Conservation (phyloP, 2,888 invertebrate species). For the Eumacrocentrus americanus region DNA sequence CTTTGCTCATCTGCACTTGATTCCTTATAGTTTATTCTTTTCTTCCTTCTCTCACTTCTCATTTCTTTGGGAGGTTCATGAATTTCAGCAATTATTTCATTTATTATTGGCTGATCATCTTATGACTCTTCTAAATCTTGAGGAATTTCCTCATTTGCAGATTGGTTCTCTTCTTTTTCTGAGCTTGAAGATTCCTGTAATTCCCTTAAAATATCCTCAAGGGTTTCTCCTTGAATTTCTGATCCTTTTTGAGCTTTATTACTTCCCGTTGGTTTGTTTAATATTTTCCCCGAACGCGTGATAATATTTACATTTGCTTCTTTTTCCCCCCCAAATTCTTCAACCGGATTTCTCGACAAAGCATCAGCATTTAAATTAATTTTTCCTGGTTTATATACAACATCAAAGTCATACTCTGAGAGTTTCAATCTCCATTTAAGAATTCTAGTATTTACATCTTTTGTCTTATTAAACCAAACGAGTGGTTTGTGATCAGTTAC, state of each 20-base stretch:
- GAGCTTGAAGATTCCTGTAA: not conserved
- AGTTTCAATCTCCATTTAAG: not conserved
- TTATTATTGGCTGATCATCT: no score
- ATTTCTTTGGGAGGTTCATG: no score
- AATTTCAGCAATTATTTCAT: no score
- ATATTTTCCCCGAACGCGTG: not conserved
- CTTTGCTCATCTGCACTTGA: no score
- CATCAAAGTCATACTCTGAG: not conserved
- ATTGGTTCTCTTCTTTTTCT: not conserved
- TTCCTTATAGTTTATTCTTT: no score
- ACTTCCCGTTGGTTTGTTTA: not conserved
- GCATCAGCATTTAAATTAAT: not conserved
- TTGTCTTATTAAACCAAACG: constrained; percentile 31
- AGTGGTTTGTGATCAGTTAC: constrained; percentile 42
- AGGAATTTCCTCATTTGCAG: no score
- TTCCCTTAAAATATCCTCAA: not conserved
- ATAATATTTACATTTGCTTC: not conserved
- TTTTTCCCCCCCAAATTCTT: no score
- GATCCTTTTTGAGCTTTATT: no score
- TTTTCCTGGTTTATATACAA: not conserved
- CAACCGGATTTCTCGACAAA: not conserved
- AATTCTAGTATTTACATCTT: not conserved
- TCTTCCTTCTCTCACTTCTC: no score
- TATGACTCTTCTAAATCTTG: no score
- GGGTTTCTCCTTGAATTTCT: no score